Evolutionary conservation across 2,113 vertebrate species (phyloP).

Genomic region (Azemiops feae): DNA sequence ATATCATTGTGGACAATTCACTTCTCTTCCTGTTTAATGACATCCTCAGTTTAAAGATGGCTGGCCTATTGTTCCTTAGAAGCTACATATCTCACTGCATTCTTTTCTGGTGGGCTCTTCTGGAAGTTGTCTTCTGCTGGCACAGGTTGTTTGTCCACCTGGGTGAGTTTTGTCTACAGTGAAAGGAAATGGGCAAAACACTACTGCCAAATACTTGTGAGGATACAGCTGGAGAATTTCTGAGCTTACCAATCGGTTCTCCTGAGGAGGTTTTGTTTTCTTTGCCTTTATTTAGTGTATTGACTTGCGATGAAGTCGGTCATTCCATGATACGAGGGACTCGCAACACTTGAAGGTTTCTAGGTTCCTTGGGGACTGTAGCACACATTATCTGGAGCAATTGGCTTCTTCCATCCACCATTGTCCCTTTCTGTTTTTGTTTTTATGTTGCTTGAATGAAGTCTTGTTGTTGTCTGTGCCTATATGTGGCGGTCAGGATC

Average conservation of each 20-base stretch:
- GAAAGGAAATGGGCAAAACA: not conserved
- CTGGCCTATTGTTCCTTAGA: not conserved
- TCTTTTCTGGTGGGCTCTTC: not conserved
- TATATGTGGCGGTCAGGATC: slow-evolving; percentile 11
- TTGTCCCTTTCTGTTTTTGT: not conserved
- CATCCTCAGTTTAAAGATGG: not conserved
- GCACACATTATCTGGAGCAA: slow-evolving; percentile 22
- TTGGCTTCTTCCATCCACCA: slow-evolving; percentile 4
- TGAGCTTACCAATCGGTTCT: not conserved
- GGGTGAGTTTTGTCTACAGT: not conserved
- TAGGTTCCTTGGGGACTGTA: slow-evolving; percentile 31
- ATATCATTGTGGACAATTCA: not conserved
- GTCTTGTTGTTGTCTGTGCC: slow-evolving; percentile 14
- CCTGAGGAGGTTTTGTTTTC: not conserved
- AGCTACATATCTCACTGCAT: not conserved
- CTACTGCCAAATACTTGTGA: not conserved
- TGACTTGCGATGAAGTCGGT: not conserved
- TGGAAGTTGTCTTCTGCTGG: not conserved
- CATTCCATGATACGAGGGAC: not conserved
- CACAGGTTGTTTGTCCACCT: not conserved
- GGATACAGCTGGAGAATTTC: not conserved
- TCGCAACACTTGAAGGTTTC: not conserved
- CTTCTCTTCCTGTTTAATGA: not conserved
- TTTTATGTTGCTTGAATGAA: slow-evolving; percentile 13
- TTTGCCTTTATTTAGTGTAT: not conserved